Evolutionary conservation across 2,797 vertebrate species (phyloP).

Genomic region (Gambelia wislizenii): DNA sequence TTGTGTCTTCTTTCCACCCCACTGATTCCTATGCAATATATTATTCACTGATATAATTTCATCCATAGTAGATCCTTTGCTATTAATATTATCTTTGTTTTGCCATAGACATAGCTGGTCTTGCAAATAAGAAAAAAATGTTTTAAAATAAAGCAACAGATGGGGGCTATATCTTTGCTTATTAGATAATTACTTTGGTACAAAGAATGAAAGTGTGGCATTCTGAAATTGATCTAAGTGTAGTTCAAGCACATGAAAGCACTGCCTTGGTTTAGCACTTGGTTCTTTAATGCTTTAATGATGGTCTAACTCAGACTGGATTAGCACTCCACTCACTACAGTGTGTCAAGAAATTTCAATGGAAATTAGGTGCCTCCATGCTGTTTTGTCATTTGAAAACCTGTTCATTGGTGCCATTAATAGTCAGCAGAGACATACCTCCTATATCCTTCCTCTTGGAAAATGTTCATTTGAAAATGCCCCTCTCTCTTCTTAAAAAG

Average conservation of each 20-base stretch:
- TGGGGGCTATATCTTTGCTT: not conserved
- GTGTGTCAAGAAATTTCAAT: not conserved
- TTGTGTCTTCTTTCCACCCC: not conserved
- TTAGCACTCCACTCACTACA: not conserved
- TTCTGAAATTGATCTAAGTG: not conserved
- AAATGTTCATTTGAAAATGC: slow-evolving; percentile 15
- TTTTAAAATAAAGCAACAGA: slow-evolving; percentile 19
- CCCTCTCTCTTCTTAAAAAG: not conserved
- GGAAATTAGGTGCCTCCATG: not conserved
- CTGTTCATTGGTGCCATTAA: not conserved
- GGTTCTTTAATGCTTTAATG: not conserved
- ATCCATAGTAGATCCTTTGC: not conserved
- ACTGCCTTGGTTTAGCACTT: not conserved
- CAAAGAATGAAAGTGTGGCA: not conserved
- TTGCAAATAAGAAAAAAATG: slow-evolving; percentile 20
- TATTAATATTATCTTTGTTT: not conserved
- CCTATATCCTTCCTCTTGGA: not conserved
- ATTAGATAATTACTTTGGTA: not conserved
- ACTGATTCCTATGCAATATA: not conserved
- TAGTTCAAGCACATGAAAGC: not conserved
- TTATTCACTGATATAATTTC: slow-evolving; percentile 5
- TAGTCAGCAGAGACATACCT: slow-evolving; percentile 1
- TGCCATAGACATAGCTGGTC: not conserved
- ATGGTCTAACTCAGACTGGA: not conserved
- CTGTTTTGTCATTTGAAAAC: slow-evolving; percentile 22